Evolutionary conservation across 2,888 invertebrate genomes (phyloP).

Genomic region (Stramonita haemastoma): DNA sequence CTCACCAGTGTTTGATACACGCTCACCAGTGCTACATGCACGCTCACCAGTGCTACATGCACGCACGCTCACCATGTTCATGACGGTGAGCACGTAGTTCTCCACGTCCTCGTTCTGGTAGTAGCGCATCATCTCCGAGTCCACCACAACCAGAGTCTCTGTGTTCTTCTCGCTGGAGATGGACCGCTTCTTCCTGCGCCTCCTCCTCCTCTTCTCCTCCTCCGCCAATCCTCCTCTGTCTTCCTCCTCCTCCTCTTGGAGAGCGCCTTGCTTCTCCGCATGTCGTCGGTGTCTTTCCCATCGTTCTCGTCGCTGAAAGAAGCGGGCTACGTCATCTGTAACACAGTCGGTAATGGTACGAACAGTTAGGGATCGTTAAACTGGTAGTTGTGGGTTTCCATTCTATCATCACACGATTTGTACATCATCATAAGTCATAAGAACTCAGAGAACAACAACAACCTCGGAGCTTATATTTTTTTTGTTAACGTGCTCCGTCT

Average conservation of each 20-base stretch:
- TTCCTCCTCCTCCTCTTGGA: conserved; percentile 26
- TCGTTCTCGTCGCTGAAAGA: conserved; percentile 54
- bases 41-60: too few relatives aligned
- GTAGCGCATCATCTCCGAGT: conserved; percentile 91
- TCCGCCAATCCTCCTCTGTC: conserved; percentile 10
- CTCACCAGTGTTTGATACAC: too few relatives aligned
- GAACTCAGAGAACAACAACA: too few relatives aligned
- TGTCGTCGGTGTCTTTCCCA: conserved; percentile 60
- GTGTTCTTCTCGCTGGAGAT: conserved; percentile 81
- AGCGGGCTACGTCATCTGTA: conserved; percentile 50
- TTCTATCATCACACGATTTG: too few relatives aligned
- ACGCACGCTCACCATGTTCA: conserved; percentile 87
- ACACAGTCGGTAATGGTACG: not conserved
- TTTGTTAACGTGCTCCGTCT: too few relatives aligned
- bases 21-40: too few relatives aligned
- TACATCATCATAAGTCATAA: too few relatives aligned
- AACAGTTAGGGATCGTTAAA: too few relatives aligned
- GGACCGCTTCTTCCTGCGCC: conserved; percentile 67
- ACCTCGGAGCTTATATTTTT: too few relatives aligned
- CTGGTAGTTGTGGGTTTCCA: not conserved
- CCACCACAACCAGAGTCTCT: conserved; percentile 91
- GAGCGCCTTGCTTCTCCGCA: not conserved
- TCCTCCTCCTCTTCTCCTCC: conserved; percentile 45
- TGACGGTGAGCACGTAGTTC: conserved; percentile 91
- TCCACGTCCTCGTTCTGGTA: conserved; percentile 89